Percentiles rank a stretch among this genome's conserved stretches.
phyloP scores from a whole-genome alignment of 2,888 invertebrate species.

The Trichopria drosophilae region DNA sequence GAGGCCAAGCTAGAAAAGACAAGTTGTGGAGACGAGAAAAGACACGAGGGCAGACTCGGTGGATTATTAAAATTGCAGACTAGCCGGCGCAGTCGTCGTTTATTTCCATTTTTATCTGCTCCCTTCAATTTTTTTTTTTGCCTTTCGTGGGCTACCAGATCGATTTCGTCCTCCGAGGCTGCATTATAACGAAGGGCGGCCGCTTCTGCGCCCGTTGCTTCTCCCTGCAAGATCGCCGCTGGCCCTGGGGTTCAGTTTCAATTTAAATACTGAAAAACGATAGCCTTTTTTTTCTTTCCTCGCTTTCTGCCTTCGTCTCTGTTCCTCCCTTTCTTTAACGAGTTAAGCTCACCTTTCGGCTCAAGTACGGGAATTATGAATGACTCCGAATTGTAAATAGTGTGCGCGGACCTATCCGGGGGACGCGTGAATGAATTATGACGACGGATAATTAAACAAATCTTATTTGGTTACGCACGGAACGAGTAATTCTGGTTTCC shows the following conservation, averaged over 20 bases:
- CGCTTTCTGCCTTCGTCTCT: conserved; percentile 10
- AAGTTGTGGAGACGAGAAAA: neutral
- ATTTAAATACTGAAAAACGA: conserved; percentile 23
- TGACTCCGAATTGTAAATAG: no score
- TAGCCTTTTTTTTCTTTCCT: conserved; percentile 11
- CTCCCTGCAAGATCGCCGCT: neutral
- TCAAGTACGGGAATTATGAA: no score
- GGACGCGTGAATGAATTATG: no score
- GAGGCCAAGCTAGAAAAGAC: conserved; percentile 3
- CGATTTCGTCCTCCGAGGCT: conserved; percentile 22
- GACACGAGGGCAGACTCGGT: neutral
- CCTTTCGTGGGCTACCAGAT: conserved; percentile 10
- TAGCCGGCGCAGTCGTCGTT: conserved; percentile 18
- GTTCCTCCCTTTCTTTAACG: conserved; percentile 1
- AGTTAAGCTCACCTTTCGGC: neutral
- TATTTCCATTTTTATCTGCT: conserved; percentile 9
- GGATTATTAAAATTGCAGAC: conserved; percentile 35
- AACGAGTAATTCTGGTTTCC: no score
- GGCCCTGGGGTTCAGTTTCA: conserved; percentile 14
- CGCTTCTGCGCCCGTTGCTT: conserved; percentile 8
- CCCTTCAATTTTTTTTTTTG: neutral
- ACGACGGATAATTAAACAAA: no score
- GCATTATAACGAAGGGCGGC: conserved; percentile 18
- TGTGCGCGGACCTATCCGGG: no score
- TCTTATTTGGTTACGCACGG: no score